These are phyloP conservation scores for Pollimyrus isidori DNA, from an alignment of 2,113 vertebrate species.

Conservation along the genomic window DNA sequence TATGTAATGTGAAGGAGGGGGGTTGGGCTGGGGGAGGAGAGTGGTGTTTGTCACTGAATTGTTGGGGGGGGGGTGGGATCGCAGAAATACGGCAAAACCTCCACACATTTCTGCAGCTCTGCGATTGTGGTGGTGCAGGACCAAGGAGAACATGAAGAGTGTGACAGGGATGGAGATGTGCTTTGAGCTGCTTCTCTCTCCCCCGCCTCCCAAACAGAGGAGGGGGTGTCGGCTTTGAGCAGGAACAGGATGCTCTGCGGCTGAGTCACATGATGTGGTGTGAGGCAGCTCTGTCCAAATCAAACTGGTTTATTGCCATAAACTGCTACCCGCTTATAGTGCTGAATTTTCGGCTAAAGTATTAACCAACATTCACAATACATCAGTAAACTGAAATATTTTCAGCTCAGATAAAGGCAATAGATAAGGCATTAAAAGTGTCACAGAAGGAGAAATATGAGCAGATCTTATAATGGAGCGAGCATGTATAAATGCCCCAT, in stretches of 20 bases:
- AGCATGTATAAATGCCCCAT: not conserved
- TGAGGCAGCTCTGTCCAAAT: not conserved
- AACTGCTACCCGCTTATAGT: not conserved
- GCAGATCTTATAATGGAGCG: not conserved
- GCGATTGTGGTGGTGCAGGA: not conserved
- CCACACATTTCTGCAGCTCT: not conserved
- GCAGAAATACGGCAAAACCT: not conserved
- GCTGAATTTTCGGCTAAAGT: not conserved
- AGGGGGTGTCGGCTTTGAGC: not conserved
- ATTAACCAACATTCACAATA: not conserved
- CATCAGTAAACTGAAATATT: not conserved
- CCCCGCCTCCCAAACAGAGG: not conserved
- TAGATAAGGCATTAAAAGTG: not conserved
- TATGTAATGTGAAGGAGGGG: not conserved
- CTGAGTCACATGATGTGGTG: not conserved
- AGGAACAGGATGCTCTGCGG: not conserved
- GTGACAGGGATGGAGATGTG: not conserved
- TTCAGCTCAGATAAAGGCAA: not conserved
- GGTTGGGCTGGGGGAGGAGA: too few species aligned
- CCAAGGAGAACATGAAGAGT: not conserved
- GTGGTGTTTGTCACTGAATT: not conserved
- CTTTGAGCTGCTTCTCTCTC: not conserved
- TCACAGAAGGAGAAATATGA: not conserved
- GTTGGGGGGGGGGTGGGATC: not conserved
- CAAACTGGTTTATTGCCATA: not conserved